Conservation (phyloP, 1,140 invertebrate genomes). For the Nilaparvata lugens region DNA sequence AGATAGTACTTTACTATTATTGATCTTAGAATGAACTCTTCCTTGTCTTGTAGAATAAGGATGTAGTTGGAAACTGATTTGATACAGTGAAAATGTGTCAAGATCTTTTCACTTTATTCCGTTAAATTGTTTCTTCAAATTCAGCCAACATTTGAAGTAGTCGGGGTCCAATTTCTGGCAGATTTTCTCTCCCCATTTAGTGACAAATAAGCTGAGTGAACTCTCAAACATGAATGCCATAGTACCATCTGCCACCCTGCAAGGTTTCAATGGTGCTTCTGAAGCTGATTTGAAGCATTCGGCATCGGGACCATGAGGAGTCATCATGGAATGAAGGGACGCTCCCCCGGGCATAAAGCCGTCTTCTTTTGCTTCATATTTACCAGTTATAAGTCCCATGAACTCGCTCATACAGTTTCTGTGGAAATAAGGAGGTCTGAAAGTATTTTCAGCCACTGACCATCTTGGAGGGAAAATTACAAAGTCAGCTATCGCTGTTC, state of each 20-base stretch:
- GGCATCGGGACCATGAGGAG: constrained; percentile 90
- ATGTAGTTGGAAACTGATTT: no score
- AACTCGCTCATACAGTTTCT: constrained; percentile 99
- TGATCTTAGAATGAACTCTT: no score
- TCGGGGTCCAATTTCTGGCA: constrained; percentile 74
- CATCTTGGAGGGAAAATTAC: constrained; percentile 98
- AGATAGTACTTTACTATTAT: no score
- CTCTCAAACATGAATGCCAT: constrained; percentile 99
- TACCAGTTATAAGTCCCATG: constrained; percentile 92
- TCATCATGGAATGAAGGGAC: constrained; percentile 92
- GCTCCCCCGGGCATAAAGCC: constrained; percentile 85
- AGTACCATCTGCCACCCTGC: constrained; percentile 82
- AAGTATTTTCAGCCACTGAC: constrained; percentile 94
- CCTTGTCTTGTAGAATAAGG: no score
- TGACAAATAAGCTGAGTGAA: constrained; percentile 79
- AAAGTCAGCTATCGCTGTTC: constrained; percentile 94
- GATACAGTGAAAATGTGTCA: no score
- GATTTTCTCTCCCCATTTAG: constrained; percentile 79
- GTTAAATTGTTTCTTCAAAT: constrained; percentile 69
- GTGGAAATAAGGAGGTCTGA: constrained; percentile 95
- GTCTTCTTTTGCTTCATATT: constrained; percentile 92
- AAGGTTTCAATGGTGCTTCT: constrained; percentile 57
- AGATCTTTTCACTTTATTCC: not conserved
- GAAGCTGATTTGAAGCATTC: constrained; percentile 82
- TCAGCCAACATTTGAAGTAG: constrained; percentile 90